Evolutionary conservation across 2,113 vertebrate genomes (phyloP).

Genomic region (Caranx melampygus): DNA sequence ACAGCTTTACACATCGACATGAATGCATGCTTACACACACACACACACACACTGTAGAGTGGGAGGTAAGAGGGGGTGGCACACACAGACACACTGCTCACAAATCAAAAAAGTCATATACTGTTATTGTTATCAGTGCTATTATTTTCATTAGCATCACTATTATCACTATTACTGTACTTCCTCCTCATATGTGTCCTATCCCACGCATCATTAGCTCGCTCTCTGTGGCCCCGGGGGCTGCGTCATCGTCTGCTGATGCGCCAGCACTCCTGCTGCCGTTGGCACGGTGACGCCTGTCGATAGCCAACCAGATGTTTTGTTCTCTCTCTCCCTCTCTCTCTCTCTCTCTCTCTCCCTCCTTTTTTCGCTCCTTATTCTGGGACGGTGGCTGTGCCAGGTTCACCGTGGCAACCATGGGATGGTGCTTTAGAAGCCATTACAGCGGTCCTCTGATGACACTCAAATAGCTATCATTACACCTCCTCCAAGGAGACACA

Average conservation of each 20-base stretch:
- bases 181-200: conserved; percentile 79
- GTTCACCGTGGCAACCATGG: conserved; percentile 84
- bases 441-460: conserved; percentile 86
- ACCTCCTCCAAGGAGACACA: conserved; percentile 82
- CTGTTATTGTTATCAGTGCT: conserved; percentile 75
- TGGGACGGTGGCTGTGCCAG: conserved; percentile 81
- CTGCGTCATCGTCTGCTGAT: conserved; percentile 79
- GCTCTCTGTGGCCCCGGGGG: conserved; percentile 74
- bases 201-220: conserved; percentile 84
- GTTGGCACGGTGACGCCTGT: conserved; percentile 74
- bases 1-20: not conserved
- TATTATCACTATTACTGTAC: conserved; percentile 81
- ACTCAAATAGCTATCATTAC: conserved; percentile 90
- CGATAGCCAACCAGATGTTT: conserved; percentile 77
- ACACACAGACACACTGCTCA: conserved; percentile 37
- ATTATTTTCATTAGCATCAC: conserved; percentile 79
- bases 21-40: not conserved
- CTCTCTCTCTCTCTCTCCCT: conserved; percentile 3
- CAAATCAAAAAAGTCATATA: conserved; percentile 70
- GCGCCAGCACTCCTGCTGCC: conserved; percentile 63
- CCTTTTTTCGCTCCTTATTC: conserved; percentile 45
- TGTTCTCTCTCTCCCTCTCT: conserved; percentile 2
- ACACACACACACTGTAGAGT: conserved; percentile 3
- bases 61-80: not conserved
- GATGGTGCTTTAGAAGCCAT: conserved; percentile 87